Evolutionary conservation across 1,140 invertebrate species (phyloP), one percentile per base, ranked within the genome.

Genomic region (Drosophila subpulchrella): DNA sequence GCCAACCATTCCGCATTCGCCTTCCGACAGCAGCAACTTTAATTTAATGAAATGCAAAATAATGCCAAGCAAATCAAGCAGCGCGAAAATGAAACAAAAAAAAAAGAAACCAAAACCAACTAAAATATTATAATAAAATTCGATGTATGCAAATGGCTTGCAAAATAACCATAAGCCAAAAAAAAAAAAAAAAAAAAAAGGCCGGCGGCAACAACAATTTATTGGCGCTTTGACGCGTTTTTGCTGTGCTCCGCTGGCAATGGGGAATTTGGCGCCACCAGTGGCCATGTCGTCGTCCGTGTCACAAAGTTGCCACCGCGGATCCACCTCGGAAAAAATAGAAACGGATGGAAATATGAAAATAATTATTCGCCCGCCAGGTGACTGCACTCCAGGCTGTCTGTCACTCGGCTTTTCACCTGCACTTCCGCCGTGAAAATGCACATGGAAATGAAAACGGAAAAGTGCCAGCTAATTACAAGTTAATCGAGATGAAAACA

Each of bases 11-110:
- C 48, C 48, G 48, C 48, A 34, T 68, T 38, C 34, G 65, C 65
- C 60, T 66, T 44, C 65, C 65, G 65, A 66, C 65, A 60, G 60
- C 34, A 66, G 34, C 65, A 81, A 81, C 83, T 88, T 86, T 83
- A 82, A 80, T 83, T 83, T 83, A 89, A 84, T 83, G 51, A 89
- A 83, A 84, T 74, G 65, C 57, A 79, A 88, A 78, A 78, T 78
- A 83, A 83, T 84, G 82, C 60, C 75, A 82, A 86, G 60, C 83
- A 88, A 80, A 83, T 80, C 75, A 79, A 86, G 75, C 75, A 66
- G 70, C 58, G 50, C 71, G 44, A 68, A 44, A 50, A 60, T 7
- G 3, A 6, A 8, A 42, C 17, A 15, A 50, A 50, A 20, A 20
- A 8, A 42, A 15, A 50, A 50, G 2, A 20, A 8, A 42, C 17